Base-by-base conservation (phyloP, 2,113 vertebrate genomes). In the Coregonus clupeaformis region DNA sequence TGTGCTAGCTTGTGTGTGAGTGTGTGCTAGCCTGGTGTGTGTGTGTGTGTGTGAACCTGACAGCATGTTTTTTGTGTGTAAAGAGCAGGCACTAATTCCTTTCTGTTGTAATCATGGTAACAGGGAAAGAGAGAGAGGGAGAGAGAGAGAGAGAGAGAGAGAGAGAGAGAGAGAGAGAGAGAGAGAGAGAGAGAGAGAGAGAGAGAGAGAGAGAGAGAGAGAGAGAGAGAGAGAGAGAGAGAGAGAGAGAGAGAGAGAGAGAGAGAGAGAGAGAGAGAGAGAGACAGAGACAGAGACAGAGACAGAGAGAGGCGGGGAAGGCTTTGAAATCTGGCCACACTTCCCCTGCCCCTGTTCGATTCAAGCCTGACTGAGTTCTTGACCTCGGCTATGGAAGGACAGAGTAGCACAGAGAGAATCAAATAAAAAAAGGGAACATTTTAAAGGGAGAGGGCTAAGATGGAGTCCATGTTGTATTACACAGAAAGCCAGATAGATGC, bases 401-500 rank as follows among this genome's bases (percentile, higher is more conserved):
- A 70, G 73, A 67, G 69, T 49, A 73, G 25, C 55, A 57, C 69
- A 64, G 74, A 14, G 20, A 16, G 47, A 67, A 9, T 30, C 42
- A 45, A 52, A 22, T 20, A 16, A 13, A 24, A 11, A 22, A 68
- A 68, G 3, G 11, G 20, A 67, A 67, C 4, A 67, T 16, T 42
- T 42, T n/a, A 67, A 42, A 12, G 20, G 5, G 65, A 67, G 55
- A 71, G 1, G 69, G 59, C 11, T 16, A 27, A 60, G 52, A 69
- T 57, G 36, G 24, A 36, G 59, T 7, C n/a, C n/a, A 73, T 63
- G 78, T 32, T 71, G 68, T 72, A 69, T 63, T 45, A 74, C 63
- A 74, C 25, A 3, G 29, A 73, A 25, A 20, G 60, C 67, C 69
- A 82, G 82, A 82, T 72, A 74, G 76, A 80, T 47, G 77, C 68